Base-by-base conservation (phyloP, 2,888 invertebrate genomes). In the Agrotis exclamationis region DNA sequence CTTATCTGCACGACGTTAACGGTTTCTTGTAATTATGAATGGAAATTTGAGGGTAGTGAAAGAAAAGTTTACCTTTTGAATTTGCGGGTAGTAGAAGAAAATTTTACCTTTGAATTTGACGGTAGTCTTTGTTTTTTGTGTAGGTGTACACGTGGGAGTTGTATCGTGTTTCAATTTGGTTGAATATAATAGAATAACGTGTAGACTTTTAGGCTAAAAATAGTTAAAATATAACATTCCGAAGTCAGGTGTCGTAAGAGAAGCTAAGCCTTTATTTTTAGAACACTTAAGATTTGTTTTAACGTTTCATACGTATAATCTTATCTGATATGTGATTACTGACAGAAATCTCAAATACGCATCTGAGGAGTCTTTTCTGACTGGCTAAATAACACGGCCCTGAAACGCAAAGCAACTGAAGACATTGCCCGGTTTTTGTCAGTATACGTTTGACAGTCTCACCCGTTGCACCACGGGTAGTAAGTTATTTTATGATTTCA, bases 1-100 rank as follows among this genome's bases (percentile, higher is more conserved):
- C 50, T 74, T 74, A 74, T 74, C 77, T 60, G 44, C 24, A 59
- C 18, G 50, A 45, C 60, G 18, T 56, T 60, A 45, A 70, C 69
- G 14, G 45, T 76, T 76, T 60, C 48, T 76, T 70, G 70, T 47
- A 59, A 76, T 74, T 54, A 74, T 44, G 58, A 54, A 74, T 63
- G 58, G 44, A 59, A 67, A 75, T 71, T 33, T 70, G 51, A 14
- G 53, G 28, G 56, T 51, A 74, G 47, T 9, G 2, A 39, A 44
- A 24, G 48, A 67, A 73, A 67, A 67, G 59, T 53, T 58, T 44
- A 7, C 0, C 33, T 59, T 59, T 33, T 47, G 39, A 71, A 69
- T 64, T 33, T 48, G 24, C 24, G 6, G 47, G 44, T 45, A 22
- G 22, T 24, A 28, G 44, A 18, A 24, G 45, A 63, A 68, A 63